phyloP scores from a whole-genome alignment of 2,888 invertebrate genomes.

The Pollenia amentaria region DNA sequence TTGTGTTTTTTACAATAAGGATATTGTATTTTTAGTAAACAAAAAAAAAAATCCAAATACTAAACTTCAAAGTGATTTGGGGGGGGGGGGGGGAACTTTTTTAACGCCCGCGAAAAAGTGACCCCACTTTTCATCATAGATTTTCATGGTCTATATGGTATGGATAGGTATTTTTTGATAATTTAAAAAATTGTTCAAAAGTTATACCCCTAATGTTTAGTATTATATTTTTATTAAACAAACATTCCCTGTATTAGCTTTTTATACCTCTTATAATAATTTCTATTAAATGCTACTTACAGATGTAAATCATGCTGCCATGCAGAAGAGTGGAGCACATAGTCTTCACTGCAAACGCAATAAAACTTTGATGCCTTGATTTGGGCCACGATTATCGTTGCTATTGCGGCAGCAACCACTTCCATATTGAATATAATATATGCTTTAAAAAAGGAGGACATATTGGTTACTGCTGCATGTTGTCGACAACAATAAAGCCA shows the following conservation, averaged over 20 bases:
- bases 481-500: slow-evolving; percentile 51
- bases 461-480: slow-evolving; percentile 44
- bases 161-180: too few relatives aligned
- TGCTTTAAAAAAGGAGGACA: slow-evolving; percentile 12
- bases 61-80: too few relatives aligned
- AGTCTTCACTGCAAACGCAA: slow-evolving; percentile 23
- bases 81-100: too few relatives aligned
- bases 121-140: too few relatives aligned
- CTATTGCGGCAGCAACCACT: slow-evolving; percentile 10
- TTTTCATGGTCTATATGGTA: too few relatives aligned
- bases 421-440: slow-evolving; percentile 11
- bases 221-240: neutral
- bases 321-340: slow-evolving; percentile 90
- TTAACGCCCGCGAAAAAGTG: too few relatives aligned
- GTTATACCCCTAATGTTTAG: too few relatives aligned
- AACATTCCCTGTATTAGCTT: neutral
- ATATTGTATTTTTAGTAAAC: too few relatives aligned
- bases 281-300: slow-evolving; percentile 76
- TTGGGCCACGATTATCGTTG: slow-evolving; percentile 7
- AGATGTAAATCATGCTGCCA: slow-evolving; percentile 95
- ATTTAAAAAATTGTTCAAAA: too few relatives aligned
- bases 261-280: slow-evolving; percentile 15
- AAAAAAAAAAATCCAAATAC: too few relatives aligned
- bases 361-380: slow-evolving; percentile 25
- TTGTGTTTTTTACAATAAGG: too few relatives aligned